Evolutionary conservation across 1,140 invertebrate genomes (phyloP).

Genomic region (Amphibalanus amphitrite): DNA sequence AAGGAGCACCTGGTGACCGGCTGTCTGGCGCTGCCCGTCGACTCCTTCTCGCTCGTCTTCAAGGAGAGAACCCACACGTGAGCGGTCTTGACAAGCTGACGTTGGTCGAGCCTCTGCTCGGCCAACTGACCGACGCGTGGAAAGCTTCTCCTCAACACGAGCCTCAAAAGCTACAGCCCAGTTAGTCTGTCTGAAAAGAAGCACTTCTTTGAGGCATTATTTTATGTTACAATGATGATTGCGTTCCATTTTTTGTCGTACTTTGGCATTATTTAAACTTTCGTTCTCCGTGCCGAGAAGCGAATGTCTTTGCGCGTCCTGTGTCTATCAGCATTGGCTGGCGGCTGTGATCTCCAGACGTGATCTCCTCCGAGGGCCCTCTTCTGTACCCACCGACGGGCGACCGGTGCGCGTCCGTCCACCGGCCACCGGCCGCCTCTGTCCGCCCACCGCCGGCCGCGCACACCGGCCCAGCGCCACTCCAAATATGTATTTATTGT

Average conservation of each 20-base stretch:
- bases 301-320: neutral
- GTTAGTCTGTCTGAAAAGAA: neutral
- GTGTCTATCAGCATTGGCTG: neutral
- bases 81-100: neutral
- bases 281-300: neutral
- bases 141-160: too few species aligned
- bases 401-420: neutral
- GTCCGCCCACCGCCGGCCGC: neutral
- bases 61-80: neutral
- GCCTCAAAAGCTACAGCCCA: neutral
- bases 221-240: neutral
- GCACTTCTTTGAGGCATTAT: neutral
- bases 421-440: too few species aligned
- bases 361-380: neutral
- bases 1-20: neutral
- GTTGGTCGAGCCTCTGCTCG: too few species aligned
- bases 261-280: neutral
- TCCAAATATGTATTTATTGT: neutral
- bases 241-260: neutral
- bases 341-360: neutral
- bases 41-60: neutral
- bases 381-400: neutral
- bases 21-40: neutral
- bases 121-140: too few species aligned
- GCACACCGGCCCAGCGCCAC: neutral